Percentiles rank a stretch among this genome's conserved stretches.
phyloP scores from a whole-genome alignment of 1,140 invertebrate genomes.

The Amyelois transitella region DNA sequence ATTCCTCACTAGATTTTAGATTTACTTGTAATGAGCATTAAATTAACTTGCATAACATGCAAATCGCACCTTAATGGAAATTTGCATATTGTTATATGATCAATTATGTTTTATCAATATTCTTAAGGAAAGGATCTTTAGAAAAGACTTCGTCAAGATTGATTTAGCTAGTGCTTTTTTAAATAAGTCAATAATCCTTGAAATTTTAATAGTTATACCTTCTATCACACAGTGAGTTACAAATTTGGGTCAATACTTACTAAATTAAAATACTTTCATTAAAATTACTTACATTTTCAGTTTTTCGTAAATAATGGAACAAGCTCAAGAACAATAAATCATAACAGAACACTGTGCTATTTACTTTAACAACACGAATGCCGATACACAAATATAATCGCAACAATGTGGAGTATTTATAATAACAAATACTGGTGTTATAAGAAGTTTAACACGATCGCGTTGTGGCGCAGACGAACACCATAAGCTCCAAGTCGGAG shows the following conservation, averaged over 20 bases:
- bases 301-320: not conserved
- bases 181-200: no score
- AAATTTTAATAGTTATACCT: not conserved
- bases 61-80: not conserved
- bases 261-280: not conserved
- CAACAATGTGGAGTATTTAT: slow-evolving; percentile 46
- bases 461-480: slow-evolving; percentile 16
- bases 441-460: slow-evolving; percentile 26
- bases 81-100: not conserved
- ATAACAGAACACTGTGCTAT: not conserved
- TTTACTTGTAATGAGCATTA: not conserved
- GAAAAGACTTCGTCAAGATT: no score
- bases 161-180: no score
- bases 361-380: not conserved
- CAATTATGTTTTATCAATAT: not conserved
- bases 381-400: slow-evolving; percentile 37
- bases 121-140: not conserved
- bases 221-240: not conserved
- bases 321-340: not conserved
- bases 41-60: not conserved
- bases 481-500: slow-evolving; percentile 27
- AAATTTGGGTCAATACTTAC: no score
- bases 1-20: not conserved
- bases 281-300: not conserved
- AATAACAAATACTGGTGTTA: slow-evolving; percentile 18